These are phyloP conservation scores for Acrobasis consociella DNA, from an alignment of 2,888 invertebrate genomes.

Conservation along the genomic window DNA sequence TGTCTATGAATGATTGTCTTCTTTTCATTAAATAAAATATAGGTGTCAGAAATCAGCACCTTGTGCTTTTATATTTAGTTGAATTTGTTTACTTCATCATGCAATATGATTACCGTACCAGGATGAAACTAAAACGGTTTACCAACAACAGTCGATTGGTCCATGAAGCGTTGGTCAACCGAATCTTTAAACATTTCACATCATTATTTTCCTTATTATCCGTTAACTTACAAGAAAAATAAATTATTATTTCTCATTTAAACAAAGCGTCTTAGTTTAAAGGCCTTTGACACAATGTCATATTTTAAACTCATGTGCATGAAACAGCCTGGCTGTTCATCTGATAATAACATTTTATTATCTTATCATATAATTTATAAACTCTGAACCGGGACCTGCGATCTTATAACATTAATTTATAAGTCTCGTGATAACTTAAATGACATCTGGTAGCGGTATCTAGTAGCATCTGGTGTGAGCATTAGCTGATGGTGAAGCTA, in stretches of 20 bases:
- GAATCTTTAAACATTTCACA: too few relatives aligned
- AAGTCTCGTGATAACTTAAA: not conserved
- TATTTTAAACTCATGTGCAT: not conserved
- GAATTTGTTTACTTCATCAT: too few relatives aligned
- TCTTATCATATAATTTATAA: not conserved
- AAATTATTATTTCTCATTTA: not conserved
- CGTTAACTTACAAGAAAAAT: too few relatives aligned
- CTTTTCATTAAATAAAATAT: too few relatives aligned
- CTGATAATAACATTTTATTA: not conserved
- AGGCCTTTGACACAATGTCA: not conserved
- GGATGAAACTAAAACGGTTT: too few relatives aligned
- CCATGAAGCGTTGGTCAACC: too few relatives aligned
- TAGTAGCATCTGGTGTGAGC: not conserved
- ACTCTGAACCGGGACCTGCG: conserved; percentile 13
- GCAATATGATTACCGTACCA: too few relatives aligned
- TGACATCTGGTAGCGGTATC: not conserved
- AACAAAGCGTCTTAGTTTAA: not conserved
- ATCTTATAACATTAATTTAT: conserved; percentile 4
- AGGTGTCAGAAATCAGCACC: too few relatives aligned
- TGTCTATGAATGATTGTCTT: too few relatives aligned
- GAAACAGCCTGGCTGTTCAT: not conserved
- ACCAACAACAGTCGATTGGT: too few relatives aligned
- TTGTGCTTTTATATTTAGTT: too few relatives aligned
- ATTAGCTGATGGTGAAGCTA: not conserved
- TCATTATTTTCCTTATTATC: too few relatives aligned